Evolutionary conservation across 2,797 vertebrate species (phyloP).

Genomic region (Sphenopsis melanotis): DNA sequence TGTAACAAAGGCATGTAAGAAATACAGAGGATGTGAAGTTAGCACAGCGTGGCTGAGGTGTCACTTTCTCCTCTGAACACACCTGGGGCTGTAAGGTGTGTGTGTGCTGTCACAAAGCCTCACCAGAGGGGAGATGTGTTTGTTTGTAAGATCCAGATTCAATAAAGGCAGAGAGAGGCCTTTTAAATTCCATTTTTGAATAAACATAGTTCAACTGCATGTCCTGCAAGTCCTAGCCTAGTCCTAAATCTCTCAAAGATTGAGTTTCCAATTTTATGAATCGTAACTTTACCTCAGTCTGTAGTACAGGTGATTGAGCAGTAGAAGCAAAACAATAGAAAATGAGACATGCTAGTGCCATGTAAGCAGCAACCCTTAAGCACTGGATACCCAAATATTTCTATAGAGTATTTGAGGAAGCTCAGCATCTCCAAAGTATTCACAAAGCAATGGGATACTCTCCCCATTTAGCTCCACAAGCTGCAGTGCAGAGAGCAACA

Average conservation of each 20-base stretch:
- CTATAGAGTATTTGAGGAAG: neutral
- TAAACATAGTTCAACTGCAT: neutral
- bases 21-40: neutral
- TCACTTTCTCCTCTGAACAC: neutral
- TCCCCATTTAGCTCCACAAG: neutral
- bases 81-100: too few species aligned
- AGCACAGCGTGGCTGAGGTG: neutral
- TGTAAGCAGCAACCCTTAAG: neutral
- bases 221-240: neutral
- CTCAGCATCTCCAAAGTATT: neutral
- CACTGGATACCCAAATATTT: neutral
- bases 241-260: neutral
- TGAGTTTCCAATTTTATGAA: neutral
- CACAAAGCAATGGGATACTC: neutral
- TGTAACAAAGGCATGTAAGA: neutral
- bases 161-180: fast-evolving
- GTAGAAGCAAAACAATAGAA: neutral
- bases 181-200: neutral
- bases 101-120: too few species aligned
- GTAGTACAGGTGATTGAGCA: neutral
- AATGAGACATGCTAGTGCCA: neutral
- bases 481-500: neutral
- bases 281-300: neutral
- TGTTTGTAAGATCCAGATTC: neutral
- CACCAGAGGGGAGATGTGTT: neutral